Evolutionary conservation across 2,888 invertebrate species (phyloP).

Genomic region (Dicranocentrus wangi): DNA sequence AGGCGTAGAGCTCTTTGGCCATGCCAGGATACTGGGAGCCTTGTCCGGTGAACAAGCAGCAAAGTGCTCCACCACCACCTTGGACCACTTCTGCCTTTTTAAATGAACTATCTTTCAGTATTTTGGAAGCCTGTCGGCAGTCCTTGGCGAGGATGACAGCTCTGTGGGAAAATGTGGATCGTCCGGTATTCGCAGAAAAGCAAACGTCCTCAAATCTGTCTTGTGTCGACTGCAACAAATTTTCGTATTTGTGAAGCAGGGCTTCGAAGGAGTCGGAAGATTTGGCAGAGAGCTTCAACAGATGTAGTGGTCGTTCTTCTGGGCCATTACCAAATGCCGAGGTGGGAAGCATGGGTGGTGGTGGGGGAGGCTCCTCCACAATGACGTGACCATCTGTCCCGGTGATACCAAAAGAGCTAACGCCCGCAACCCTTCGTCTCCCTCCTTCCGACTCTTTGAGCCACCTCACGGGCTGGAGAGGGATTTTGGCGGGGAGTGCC

Average conservation of each 20-base stretch:
- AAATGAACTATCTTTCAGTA: not conserved
- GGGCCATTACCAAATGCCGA: too few relatives aligned
- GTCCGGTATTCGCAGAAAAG: conserved; percentile 36
- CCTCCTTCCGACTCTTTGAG: not conserved
- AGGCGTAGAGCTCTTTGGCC: conserved; percentile 40
- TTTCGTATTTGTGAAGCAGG: not conserved
- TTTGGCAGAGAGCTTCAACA: conserved; percentile 37
- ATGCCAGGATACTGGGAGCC: conserved; percentile 55
- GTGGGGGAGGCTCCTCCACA: conserved; percentile 23
- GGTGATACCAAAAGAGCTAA: conserved; percentile 53
- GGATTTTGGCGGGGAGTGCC: conserved; percentile 65
- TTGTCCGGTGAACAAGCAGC: conserved; percentile 59
- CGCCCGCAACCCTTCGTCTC: conserved; percentile 40
- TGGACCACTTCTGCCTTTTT: not conserved
- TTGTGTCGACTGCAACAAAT: not conserved
- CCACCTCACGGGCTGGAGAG: conserved; percentile 38
- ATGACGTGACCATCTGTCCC: conserved; percentile 44
- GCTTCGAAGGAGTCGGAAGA: conserved; percentile 17
- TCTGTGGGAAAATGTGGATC: conserved; percentile 34
- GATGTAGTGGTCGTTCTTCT: conserved; percentile 19
- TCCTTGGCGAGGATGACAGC: conserved; percentile 16
- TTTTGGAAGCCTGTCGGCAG: not conserved
- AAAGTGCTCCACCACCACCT: not conserved
- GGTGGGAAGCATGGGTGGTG: not conserved
- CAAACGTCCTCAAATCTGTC: conserved; percentile 9